Conservation (phyloP, 1,140 invertebrate genomes). For the Lordiphosa collinella region DNA sequence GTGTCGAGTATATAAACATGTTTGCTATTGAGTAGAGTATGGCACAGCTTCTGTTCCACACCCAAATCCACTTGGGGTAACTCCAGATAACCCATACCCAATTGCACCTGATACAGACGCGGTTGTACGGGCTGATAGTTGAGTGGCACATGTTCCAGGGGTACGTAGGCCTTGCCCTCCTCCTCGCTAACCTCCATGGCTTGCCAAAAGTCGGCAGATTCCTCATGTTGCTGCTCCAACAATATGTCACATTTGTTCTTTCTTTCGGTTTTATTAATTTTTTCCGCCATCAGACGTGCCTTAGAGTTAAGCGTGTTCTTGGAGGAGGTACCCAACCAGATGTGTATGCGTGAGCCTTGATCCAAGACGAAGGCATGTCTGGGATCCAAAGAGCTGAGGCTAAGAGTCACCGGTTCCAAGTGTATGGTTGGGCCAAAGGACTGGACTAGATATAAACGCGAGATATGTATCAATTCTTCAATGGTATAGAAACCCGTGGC, state of each 20-base stretch:
- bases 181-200: constrained; percentile 82
- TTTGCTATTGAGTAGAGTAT: constrained; percentile 91
- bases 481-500: constrained; percentile 98
- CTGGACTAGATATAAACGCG: constrained; percentile 93
- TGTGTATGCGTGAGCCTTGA: constrained; percentile 90
- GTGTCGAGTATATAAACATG: constrained; percentile 99
- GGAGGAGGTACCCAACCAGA: constrained; percentile 95
- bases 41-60: constrained; percentile 85
- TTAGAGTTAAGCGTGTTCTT: constrained; percentile 98
- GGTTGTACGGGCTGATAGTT: constrained; percentile 89
- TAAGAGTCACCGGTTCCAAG: constrained; percentile 92
- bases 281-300: constrained; percentile 96
- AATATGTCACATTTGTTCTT: constrained; percentile 96
- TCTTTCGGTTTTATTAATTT: constrained; percentile 99
- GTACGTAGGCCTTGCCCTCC: constrained; percentile 47
- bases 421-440: constrained; percentile 93
- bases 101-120: constrained; percentile 94
- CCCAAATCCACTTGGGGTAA: constrained; percentile 96
- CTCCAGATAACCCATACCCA: constrained; percentile 99
- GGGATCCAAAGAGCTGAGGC: constrained; percentile 89
- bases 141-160: constrained; percentile 87
- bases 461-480: constrained; percentile 93
- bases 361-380: constrained; percentile 96
- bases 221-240: constrained; percentile 89
- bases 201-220: constrained; percentile 92